Base-by-base conservation (phyloP, 2,888 invertebrate genomes). In the Cremastinae sp. region DNA sequence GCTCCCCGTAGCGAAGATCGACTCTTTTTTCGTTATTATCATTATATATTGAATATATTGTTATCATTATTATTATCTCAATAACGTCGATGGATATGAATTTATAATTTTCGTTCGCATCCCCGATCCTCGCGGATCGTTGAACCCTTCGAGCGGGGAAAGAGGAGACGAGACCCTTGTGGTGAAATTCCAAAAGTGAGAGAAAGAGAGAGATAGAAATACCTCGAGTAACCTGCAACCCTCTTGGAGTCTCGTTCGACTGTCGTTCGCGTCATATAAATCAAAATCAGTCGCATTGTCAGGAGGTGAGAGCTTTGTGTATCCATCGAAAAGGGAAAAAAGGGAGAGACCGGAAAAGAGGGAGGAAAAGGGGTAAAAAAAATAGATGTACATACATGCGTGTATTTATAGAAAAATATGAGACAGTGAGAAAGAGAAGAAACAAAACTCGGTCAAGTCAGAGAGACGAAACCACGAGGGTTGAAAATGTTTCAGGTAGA, bases 221-320 rank as follows among this genome's bases (percentile, higher is more conserved):
- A 56, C 16, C n/a, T 70, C 70, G 70, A 59, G 28, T 28, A 28
- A 62, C 74, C 66, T 75, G 62, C 73, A 75, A 83, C 79, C 83
- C 81, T 5, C 28, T 81, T 76, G 81, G 79, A 69, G 66, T 70
- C 80, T 77, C 76, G 81, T 80, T 82, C 82, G 83, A 82, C 85
- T 86, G 88, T 86, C 88, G 86, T 84, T 87, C 85, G 86, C 85
- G 86, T 86, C 87, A 85, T 87, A 89, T 89, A 89, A 89, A 89
- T 89, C 89, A 89, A 89, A 89, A 89, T 89, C 88, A 88, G 87
- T 83, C 79, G 84, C 83, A 88, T 89, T 89, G 89, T 89, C 5
- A 71, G 75, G 65, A 64, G 74, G 56, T 70, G 71, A 73, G 79
- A 79, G 79, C 35, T 5, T 14, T 37, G 35, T 55, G 20, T 66